phyloP scores from a whole-genome alignment of 1,140 invertebrate genomes.

The Aphaenogaster ashmeadi region DNA sequence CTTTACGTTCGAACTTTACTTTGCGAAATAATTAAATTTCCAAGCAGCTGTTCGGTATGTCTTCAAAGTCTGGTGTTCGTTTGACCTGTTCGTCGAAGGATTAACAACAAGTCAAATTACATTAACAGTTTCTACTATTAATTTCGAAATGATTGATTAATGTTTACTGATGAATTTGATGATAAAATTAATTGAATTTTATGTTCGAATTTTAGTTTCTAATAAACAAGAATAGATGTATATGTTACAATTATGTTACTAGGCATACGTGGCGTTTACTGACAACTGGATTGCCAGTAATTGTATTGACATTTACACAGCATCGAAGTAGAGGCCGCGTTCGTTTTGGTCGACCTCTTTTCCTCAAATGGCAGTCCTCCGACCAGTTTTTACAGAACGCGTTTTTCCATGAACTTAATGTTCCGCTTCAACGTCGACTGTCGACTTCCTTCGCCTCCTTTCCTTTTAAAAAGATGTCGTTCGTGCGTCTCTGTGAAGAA shows the following conservation, averaged over 20 bases:
- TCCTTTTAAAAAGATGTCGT: slow-evolving; percentile 11
- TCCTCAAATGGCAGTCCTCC: slow-evolving; percentile 26
- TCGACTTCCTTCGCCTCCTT: slow-evolving; percentile 43
- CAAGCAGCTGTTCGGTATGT: neutral
- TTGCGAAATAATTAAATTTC: neutral
- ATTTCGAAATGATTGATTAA: neutral
- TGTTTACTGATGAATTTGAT: neutral
- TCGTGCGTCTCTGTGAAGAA: neutral
- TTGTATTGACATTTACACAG: slow-evolving; percentile 34
- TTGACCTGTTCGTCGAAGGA: neutral
- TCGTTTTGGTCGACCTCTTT: slow-evolving; percentile 43
- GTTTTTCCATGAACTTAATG: slow-evolving; percentile 57
- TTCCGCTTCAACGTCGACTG: slow-evolving; percentile 34
- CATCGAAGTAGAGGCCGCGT: neutral
- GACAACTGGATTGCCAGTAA: neutral
- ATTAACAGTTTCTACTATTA: neutral
- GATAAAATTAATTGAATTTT: neutral
- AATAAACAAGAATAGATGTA: neutral
- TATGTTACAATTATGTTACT: neutral
- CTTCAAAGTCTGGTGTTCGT: neutral
- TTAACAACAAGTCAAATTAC: neutral
- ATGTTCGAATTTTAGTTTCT: neutral
- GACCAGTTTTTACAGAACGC: slow-evolving; percentile 50
- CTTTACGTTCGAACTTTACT: neutral
- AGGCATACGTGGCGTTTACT: neutral